Base-by-base conservation (phyloP, 1,140 invertebrate species). In the Euglossa dilemma region DNA sequence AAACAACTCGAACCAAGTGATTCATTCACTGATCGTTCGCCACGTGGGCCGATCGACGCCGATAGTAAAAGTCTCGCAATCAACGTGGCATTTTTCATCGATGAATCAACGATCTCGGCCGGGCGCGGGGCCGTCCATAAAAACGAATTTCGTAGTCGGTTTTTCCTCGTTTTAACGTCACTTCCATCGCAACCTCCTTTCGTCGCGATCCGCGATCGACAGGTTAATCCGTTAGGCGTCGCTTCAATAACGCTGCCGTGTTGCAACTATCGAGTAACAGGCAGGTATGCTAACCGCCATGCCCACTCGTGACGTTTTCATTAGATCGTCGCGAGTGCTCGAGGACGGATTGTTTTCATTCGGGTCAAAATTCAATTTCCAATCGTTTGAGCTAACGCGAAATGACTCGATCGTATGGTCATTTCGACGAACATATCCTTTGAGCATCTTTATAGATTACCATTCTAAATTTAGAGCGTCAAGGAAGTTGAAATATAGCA, bases 91-190 rank as follows among this genome's bases (percentile, higher is more conserved):
- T 67, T 84, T 80, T 74, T 78, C 52, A 25, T 9, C 67, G 72
- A 67, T 87, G 85, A 87, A 72, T 87, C 86, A 59, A 47, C 56
- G 28, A 50, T 61, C n/a, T 63, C 18, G n/a, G 18, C n/a, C n/a
- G n/a, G n/a, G n/a, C n/a, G 50, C 36, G 12, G 36, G 9, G 12
- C 18, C 52, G 20, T 2, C 0, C 3, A 6, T 36, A 59, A 72
- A 74, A 45, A 74, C 79, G 4, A 76, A 76, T 76, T 82, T 82
- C 54, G 72, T 43, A 25, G 67, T 25, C 20, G 63, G 52, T 72
- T 81, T 75, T 25, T 66, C 47, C 16, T 18, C 57, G 20, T 23
- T n/a, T 36, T 75, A 61, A 81, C 71, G 61, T 56, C 50, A 57
- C 0, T 9, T 8, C 9, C 36, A 23, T 25, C 20, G 63, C 73